phyloP scores from a whole-genome alignment of 2,888 invertebrate genomes.

The Dasypolia templi region DNA sequence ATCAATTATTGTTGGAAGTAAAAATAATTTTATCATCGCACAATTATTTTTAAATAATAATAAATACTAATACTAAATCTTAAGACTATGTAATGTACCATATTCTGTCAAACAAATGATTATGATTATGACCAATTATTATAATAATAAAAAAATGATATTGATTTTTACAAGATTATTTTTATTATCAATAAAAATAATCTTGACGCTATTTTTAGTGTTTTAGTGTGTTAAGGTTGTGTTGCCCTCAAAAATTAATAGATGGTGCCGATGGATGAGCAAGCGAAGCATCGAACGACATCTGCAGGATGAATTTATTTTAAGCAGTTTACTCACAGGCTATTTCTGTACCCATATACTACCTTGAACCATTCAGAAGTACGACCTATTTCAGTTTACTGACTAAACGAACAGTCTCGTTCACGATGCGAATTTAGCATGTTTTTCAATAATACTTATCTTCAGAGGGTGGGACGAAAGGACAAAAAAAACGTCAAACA shows the following conservation, averaged over 20 bases:
- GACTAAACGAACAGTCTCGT: conserved; percentile 79
- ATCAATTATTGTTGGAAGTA: background rate
- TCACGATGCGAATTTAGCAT: conserved; percentile 61
- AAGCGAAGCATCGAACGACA: conserved; percentile 66
- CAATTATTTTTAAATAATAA: background rate
- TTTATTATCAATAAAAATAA: too few species aligned
- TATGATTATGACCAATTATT: too few species aligned
- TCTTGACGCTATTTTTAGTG: too few species aligned
- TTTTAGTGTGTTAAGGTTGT: conserved; percentile 14
- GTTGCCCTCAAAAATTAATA: conserved; percentile 28
- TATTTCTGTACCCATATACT: conserved; percentile 81
- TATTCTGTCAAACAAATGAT: too few species aligned
- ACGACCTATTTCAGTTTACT: conserved; percentile 85
- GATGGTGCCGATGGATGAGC: conserved; percentile 48
- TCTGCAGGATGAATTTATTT: conserved; percentile 81
- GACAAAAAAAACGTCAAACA: conserved; percentile 58
- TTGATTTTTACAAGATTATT: too few species aligned
- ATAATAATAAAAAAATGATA: too few species aligned
- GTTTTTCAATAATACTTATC: conserved; percentile 59
- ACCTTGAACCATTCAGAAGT: conserved; percentile 86
- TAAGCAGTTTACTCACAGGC: conserved; percentile 81
- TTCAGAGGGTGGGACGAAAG: conserved; percentile 56
- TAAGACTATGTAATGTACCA: too few species aligned
- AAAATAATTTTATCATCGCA: background rate
- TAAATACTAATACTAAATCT: too few species aligned